Evolutionary conservation across 2,888 invertebrate genomes (phyloP), one percentile per base, ranked within the genome.

Genomic region (Hipparchia semele): DNA sequence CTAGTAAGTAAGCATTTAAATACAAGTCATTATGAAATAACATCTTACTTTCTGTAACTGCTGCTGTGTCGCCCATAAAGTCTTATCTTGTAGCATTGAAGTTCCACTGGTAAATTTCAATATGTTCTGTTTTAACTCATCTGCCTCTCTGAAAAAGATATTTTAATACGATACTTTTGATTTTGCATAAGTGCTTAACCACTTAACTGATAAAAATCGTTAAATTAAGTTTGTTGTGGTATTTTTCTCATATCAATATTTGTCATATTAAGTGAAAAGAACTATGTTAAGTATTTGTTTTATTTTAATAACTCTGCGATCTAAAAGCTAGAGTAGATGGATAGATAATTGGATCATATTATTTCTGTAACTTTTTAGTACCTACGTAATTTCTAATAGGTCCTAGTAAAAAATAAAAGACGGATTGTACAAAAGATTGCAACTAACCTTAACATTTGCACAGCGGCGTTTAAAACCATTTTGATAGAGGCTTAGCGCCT

Each of bases 381-480:
- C 8, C 13, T 23, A 3, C 13, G 8, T 23, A 23, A 23, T 60
- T 60, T 59, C 23, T 23, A 23, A 23, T 23, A 23, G 0, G 23
- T 23, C 39, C 39, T 39, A 39, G 39, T 39, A 39, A 39, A 39
- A 39, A 39, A 2, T 4, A 5, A 5, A 5, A 39, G 39, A 23
- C 5, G 33, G 5, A 60, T 3, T 3, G 9, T 64, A 53, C 53
- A 65, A 59, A 61, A 69, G 56, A 72, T 61, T 23, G 65, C 12
- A 72, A 72, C 94, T 91, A 90, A 96, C 96, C 96, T 96, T 80
- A 96, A 92, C 91, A 96, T 96, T 92, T 96, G 96, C 82, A 96
- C 95, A 87, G 96, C 96, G 85, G 96, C 96, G 90, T 96, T 96
- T 90, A 96, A 94, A 87, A 96, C 96, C 96, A 96, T 96, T 90